Evolutionary conservation across 2,797 vertebrate genomes (phyloP), one percentile per base, ranked within the genome.

Genomic region (Micrastur ruficollis): DNA sequence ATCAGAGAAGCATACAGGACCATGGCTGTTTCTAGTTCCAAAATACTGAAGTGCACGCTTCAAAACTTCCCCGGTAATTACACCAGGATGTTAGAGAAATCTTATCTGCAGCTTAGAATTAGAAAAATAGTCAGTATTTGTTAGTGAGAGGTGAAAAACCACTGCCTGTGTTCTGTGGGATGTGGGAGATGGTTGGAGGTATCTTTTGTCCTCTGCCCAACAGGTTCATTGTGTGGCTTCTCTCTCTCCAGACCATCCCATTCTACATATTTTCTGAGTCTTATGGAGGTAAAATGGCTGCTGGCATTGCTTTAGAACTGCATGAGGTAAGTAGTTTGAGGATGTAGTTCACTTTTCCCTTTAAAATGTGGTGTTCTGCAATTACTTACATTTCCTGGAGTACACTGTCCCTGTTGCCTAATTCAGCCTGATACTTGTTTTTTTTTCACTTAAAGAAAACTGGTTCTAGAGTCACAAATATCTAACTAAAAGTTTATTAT

Each of bases 221-320:
- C 0, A 0, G 61, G 27, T 86, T 96, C 58, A 40, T 71, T 42
- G 6, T 91, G 49, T 89, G 71, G 5, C 34, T 93, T 97, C 76
- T 88, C 86, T 87, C 81, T 96, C 42, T 65, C 67, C 97, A 99
- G 99, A 98, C 72, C 11, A 56, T 98, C 72, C 99, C 99, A 17
- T 99, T 99, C 95, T 99, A 99, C 97, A 99, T 99, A 96, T 99
- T 99, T 98, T 99, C 99, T 9, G 99, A 99, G 97, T 99, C 99
- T 3, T 99, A 99, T 0, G 99, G 99, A 93, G 99, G 99, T 42
- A 99, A 99, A 97, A 99, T 99, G 99, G 99, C 99, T 6, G 98
- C 99, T 78, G 99, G 98, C 2, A 98, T 99, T 95, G 98, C 99
- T 15, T 79, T 99, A 89, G 98, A 98, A 20, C 98, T 99, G 85